Base-by-base conservation (phyloP, 2,113 vertebrate species). In the Nyctereutes procyonoides region DNA sequence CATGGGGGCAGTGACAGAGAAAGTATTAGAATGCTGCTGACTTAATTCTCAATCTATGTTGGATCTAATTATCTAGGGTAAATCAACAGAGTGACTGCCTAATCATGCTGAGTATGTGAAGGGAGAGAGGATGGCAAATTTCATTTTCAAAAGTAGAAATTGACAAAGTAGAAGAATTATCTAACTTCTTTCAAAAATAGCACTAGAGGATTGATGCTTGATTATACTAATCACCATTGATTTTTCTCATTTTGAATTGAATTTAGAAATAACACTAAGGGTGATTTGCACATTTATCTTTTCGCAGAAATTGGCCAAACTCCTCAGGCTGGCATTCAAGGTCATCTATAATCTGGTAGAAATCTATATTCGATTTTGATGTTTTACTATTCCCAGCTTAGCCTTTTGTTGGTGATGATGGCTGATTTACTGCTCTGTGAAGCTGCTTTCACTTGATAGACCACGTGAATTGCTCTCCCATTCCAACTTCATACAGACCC, bases 161-260 rank as follows among this genome's bases (percentile, higher is more conserved):
- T 67, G 96, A 95, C 95, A 96, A 94, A 89, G 87, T 87, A 63
- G 58, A 93, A 69, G 69, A 93, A 94, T 94, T 96, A 96, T 87
- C 89, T 48, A 80, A 95, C 65, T 76, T 93, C 87, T 98, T 96
- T 95, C 77, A 93, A 96, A 97, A 96, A 93, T 92, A 98, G 58
- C 93, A 82, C 81, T 77, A 71, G 84, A 96, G 67, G 88, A 92
- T 10, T 83, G 80, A 96, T 77, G 93, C 93, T 88, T 96, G 77
- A 95, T 97, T 96, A 95, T 97, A 93, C 82, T 96, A 98, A 97
- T 97, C 95, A 92, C 77, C 71, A 62, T 90, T 74, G 79, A 95
- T 97, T 98, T 97, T 97, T 95, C 93, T 87, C 91, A 83, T 71
- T 97, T 97, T 96, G 96, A 96, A 94, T 38, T 88, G 67, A 96